These are phyloP conservation scores for Parotia lawesii DNA, from an alignment of 2,113 vertebrate species.

Conservation along the genomic window DNA sequence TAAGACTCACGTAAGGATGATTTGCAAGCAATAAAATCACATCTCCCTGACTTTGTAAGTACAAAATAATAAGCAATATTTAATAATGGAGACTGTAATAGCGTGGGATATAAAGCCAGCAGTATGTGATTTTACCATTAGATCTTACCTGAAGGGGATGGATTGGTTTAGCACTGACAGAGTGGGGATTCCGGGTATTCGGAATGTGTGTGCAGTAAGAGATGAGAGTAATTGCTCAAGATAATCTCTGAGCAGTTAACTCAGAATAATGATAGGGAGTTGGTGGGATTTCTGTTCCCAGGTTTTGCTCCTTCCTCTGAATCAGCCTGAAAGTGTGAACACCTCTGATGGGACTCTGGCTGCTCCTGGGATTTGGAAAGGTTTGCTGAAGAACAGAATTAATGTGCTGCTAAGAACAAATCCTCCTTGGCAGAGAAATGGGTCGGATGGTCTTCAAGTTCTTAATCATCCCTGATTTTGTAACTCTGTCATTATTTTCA, in stretches of 20 bases:
- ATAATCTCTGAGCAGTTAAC: not conserved
- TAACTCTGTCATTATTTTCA: slow-evolving; percentile 26
- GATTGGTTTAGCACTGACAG: not conserved
- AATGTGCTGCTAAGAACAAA: not conserved
- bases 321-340: not conserved
- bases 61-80: slow-evolving; percentile 26
- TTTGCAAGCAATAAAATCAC: slow-evolving; percentile 27
- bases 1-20: slow-evolving; percentile 30
- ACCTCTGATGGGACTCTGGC: not conserved
- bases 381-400: not conserved
- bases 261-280: not conserved
- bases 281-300: not conserved
- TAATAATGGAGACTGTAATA: slow-evolving; percentile 15
- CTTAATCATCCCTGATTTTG: slow-evolving; percentile 27
- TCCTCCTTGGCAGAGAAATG: not conserved
- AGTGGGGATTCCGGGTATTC: slow-evolving; percentile 15
- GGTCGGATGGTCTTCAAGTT: slow-evolving; percentile 2
- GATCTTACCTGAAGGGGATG: slow-evolving; percentile 3
- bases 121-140: slow-evolving; percentile 7
- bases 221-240: not conserved
- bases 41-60: slow-evolving; percentile 33
- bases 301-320: not conserved
- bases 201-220: not conserved
- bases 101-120: not conserved
- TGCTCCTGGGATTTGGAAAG: not conserved